Conservation (phyloP, 2,113 vertebrate genomes). For the Arenaria interpres region DNA sequence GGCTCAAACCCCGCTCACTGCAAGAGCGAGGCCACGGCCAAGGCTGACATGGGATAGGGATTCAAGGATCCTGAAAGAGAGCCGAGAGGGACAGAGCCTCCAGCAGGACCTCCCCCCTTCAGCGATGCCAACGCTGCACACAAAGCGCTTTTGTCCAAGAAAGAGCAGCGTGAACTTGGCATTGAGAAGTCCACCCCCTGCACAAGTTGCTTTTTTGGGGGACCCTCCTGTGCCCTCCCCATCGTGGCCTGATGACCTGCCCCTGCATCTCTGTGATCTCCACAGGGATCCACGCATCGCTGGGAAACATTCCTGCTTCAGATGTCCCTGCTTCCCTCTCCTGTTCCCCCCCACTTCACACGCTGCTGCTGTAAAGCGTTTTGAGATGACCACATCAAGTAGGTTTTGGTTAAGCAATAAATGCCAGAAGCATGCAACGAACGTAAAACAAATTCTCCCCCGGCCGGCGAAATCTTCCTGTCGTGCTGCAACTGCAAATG, state of each 20-base stretch:
- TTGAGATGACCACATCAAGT: constrained; percentile 45
- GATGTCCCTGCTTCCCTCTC: neutral
- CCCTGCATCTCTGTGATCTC: neutral
- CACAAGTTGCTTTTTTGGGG: neutral
- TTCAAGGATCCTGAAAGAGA: constrained; percentile 1
- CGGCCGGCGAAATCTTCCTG: constrained; percentile 27
- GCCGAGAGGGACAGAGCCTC: neutral
- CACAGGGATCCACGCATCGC: neutral
- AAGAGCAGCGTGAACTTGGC: neutral
- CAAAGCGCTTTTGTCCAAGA: neutral
- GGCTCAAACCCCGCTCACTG: neutral
- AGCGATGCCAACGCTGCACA: neutral
- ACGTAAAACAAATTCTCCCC: constrained; percentile 21
- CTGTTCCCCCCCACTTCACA: neutral
- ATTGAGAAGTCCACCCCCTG: neutral
- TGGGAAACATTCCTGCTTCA: neutral
- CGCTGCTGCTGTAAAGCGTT: neutral
- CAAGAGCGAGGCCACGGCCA: neutral
- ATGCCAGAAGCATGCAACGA: constrained; percentile 36
- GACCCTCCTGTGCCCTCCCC: neutral
- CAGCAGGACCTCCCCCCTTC: neutral
- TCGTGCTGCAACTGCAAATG: constrained; percentile 44
- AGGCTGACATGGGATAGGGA: neutral
- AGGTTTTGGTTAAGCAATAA: constrained; percentile 57
- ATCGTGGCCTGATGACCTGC: neutral